Conservation (phyloP, 1,140 invertebrate species). For the Nomia melanderi region DNA sequence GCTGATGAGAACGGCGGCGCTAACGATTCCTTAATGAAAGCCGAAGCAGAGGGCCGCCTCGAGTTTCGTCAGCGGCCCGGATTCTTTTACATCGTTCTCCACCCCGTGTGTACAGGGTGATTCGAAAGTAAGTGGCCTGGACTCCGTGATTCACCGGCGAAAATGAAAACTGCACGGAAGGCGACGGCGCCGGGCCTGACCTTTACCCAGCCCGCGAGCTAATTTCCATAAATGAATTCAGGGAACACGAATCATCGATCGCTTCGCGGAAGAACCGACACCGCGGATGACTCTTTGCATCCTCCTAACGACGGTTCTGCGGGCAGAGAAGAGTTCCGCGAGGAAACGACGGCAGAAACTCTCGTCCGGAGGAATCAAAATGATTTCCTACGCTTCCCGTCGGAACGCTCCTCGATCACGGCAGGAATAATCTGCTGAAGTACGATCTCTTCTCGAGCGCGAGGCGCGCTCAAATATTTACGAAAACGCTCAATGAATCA, state of each 20-base stretch:
- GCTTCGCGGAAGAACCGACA: too few relatives aligned
- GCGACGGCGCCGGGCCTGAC: too few relatives aligned
- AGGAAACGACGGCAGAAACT: too few relatives aligned
- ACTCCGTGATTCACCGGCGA: neutral
- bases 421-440: too few relatives aligned
- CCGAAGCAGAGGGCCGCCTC: conserved; percentile 63
- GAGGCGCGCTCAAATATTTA: conserved; percentile 9
- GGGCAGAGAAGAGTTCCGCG: too few relatives aligned
- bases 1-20: conserved; percentile 70
- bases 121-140: conserved; percentile 41
- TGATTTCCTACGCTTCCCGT: neutral
- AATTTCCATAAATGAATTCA: too few relatives aligned
- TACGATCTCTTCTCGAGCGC: neutral
- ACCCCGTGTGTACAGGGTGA: conserved; percentile 53
- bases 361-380: too few relatives aligned
- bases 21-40: conserved; percentile 76
- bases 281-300: too few relatives aligned
- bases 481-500: neutral
- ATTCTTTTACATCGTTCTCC: conserved; percentile 60
- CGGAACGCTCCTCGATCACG: neutral
- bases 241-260: too few relatives aligned
- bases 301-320: too few relatives aligned
- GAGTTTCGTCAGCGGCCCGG: conserved; percentile 61
- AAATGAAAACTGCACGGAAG: too few relatives aligned
- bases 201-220: too few relatives aligned